A percentile compares a stretch with the other conserved stretches of the same genome.
phyloP scores from a whole-genome alignment of 2,888 invertebrate genomes.

The Pycnomerus fuliginosus region DNA sequence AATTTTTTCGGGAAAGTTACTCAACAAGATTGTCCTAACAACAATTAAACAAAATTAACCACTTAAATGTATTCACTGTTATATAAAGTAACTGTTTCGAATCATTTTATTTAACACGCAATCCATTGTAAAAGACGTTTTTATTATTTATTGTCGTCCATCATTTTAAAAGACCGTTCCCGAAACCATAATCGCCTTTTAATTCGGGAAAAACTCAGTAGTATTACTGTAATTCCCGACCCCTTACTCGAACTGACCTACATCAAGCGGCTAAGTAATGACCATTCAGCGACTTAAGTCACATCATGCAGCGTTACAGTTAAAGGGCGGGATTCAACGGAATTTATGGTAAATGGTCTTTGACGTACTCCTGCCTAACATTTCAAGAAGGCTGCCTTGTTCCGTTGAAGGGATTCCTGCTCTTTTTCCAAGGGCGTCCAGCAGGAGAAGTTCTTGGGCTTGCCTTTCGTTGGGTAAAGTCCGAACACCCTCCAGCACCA shows the following conservation, averaged over 20 bases:
- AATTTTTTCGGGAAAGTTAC: no score
- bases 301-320: no score
- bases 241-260: slow-evolving; percentile 5
- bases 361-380: slow-evolving; percentile 78
- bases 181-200: slow-evolving; percentile 16
- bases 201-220: slow-evolving; percentile 8
- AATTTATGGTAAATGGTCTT: not conserved
- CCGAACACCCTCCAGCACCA: slow-evolving; percentile 37
- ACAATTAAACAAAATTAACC: slow-evolving; percentile 8
- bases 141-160: slow-evolving; percentile 5
- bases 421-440: slow-evolving; percentile 71
- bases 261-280: no score
- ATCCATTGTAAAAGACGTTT: slow-evolving; percentile 8
- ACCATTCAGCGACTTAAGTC: no score
- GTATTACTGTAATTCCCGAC: slow-evolving; percentile 3
- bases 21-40: no score
- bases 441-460: slow-evolving; percentile 72
- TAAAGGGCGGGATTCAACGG: no score
- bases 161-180: no score
- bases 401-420: slow-evolving; percentile 58
- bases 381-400: slow-evolving; percentile 77
- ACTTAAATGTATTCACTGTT: slow-evolving; percentile 14
- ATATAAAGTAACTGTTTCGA: slow-evolving; percentile 16
- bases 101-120: slow-evolving; percentile 17
- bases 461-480: slow-evolving; percentile 62